phyloP scores from a whole-genome alignment of 2,888 invertebrate genomes.

The Papilio protenor region DNA sequence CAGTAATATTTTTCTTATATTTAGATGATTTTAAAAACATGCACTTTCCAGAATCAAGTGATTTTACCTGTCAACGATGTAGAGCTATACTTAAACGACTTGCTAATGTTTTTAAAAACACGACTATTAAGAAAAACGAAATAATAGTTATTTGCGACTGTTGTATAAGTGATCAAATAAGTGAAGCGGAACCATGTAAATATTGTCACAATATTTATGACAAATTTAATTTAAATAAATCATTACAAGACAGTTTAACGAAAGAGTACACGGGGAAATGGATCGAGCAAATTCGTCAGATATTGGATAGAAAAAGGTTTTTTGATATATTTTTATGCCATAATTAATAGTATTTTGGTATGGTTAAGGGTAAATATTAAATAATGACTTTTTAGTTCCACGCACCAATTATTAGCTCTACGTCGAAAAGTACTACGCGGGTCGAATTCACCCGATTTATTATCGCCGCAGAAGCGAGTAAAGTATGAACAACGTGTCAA shows the following conservation, averaged over 20 bases:
- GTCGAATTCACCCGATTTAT: background rate
- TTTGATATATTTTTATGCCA: background rate
- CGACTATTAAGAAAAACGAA: conserved; percentile 49
- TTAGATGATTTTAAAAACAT: background rate
- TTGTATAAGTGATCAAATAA: conserved; percentile 55
- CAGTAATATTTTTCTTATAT: background rate
- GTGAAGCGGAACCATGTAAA: conserved; percentile 55
- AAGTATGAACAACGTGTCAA: conserved; percentile 5
- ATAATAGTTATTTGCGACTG: conserved; percentile 65
- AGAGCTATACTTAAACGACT: conserved; percentile 59
- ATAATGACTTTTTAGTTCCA: background rate
- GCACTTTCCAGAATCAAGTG: conserved; percentile 57
- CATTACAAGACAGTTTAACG: conserved; percentile 23
- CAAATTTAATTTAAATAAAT: conserved; percentile 52
- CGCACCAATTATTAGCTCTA: conserved; percentile 10
- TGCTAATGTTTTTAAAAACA: conserved; percentile 53
- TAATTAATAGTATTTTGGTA: background rate
- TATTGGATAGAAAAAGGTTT: conserved; percentile 39
- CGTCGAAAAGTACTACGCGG: background rate
- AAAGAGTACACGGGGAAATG: conserved; percentile 20
- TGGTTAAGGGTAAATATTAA: background rate
- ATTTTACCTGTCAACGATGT: conserved; percentile 65
- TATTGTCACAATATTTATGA: conserved; percentile 61
- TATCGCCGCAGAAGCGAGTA: conserved; percentile 1
- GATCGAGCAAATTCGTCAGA: conserved; percentile 25